These are phyloP conservation scores for Adelges cooleyi DNA, from an alignment of 1,140 invertebrate genomes.

Conservation along the genomic window DNA sequence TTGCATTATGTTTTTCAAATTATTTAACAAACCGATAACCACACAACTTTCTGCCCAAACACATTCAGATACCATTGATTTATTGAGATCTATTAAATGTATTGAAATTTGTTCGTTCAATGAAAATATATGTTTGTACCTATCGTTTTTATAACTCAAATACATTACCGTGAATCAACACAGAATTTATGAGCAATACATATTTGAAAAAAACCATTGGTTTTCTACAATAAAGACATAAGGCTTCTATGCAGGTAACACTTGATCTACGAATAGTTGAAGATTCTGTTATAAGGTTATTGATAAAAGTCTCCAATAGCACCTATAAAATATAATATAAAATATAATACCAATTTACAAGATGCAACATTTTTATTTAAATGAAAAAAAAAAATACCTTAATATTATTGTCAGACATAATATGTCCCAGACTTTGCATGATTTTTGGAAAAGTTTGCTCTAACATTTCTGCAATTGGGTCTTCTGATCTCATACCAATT, in stretches of 20 bases:
- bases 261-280: conserved; percentile 5
- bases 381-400: conserved; percentile 1
- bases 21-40: conserved; percentile 25
- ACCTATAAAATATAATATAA: background rate
- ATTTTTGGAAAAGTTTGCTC: conserved; percentile 22
- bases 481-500: conserved; percentile 19
- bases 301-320: conserved; percentile 7
- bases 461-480: conserved; percentile 18
- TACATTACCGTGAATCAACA: conserved; percentile 4
- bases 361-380: no score
- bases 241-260: conserved; percentile 16
- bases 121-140: no score
- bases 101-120: no score
- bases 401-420: conserved; percentile 25
- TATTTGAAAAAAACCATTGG: conserved; percentile 17
- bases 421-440: conserved; percentile 20
- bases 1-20: conserved; percentile 20
- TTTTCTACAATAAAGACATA: conserved; percentile 16
- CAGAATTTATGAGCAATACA: conserved; percentile 7
- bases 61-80: conserved; percentile 7
- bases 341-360: no score
- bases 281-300: conserved; percentile 16
- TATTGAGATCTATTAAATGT: conserved; percentile 6
- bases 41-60: conserved; percentile 14
- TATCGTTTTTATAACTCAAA: no score